Percentiles rank a stretch among this genome's conserved stretches.
Evolutionary conservation across 2,797 vertebrate genomes (phyloP).

Genomic region (Chaetophractus vellerosus): DNA sequence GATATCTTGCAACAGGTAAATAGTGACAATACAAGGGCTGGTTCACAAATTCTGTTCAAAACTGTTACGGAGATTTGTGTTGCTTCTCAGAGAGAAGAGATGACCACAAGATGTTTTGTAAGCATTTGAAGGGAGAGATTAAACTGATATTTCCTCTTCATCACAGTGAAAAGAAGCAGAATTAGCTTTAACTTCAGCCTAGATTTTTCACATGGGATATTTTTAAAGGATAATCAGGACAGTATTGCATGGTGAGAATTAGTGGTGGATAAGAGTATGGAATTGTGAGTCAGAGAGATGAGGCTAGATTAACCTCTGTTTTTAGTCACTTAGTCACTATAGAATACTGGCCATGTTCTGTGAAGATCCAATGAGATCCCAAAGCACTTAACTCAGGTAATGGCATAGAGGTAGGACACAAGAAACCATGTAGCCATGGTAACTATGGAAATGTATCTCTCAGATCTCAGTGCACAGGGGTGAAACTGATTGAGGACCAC

Average conservation of each 20-base stretch:
- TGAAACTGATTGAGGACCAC: neutral
- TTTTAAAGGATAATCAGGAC: neutral
- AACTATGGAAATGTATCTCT: neutral
- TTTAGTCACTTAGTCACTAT: neutral
- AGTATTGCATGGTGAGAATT: too few species aligned
- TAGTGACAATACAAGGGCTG: neutral
- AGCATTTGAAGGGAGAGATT: constrained; percentile 39
- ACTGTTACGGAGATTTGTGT: neutral
- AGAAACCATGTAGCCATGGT: neutral
- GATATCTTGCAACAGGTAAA: neutral
- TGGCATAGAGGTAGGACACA: neutral
- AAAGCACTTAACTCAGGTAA: neutral
- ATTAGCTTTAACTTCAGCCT: constrained; percentile 65
- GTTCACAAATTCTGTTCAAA: neutral
- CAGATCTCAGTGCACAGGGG: neutral
- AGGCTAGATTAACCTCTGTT: neutral
- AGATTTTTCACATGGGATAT: neutral
- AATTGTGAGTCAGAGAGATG: neutral
- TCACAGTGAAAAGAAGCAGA: constrained; percentile 46
- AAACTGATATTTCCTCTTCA: constrained; percentile 55
- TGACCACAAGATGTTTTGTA: neutral
- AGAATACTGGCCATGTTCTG: neutral
- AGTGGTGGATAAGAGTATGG: neutral
- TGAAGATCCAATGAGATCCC: neutral
- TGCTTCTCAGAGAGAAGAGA: constrained; percentile 34